Base-by-base conservation (phyloP, 1,140 invertebrate species). In the Platyscapa corneri region DNA sequence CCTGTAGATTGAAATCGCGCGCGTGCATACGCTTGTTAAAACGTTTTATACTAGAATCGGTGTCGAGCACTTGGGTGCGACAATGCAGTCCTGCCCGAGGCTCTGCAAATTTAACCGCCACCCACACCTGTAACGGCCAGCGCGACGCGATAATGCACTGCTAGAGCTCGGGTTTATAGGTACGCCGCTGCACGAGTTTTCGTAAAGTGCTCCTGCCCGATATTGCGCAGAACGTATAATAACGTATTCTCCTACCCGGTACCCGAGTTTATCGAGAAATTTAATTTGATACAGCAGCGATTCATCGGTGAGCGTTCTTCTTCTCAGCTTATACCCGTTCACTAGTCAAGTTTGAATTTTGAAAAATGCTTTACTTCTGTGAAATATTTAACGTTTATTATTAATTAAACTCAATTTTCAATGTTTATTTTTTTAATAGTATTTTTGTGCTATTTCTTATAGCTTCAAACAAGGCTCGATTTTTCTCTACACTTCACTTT, bases 1-100 rank as follows among this genome's bases (percentile, higher is more conserved):
- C 20, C 53, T 32, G 3, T 34, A 78, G 53, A 78, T 78, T 23
- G 49, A 78, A 77, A 78, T 78, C 53, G 23, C 72, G 37, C n/a
- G n/a, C 0, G 27, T 27, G n/a, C 0, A 6, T 42, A 6, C 10
- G 32, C 67, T 72, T 72, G 18, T 72, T 74, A 42, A 74, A 74
- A 6, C 34, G 53, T 39, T 74, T 74, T 42, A 27, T 39, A 14
- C 37, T 42, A 10, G 20, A 74, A 42, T 42, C 27, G 37, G 30
- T 27, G 1, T 18, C 30, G 70, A 23, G 18, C 18, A 39, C 14
- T 72, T 72, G 30, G 12, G 34, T 6, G 3, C 20, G 37, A 42
- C 70, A 42, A 74, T n/a, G 18, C 70, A 6, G 34, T 20, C 34
- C 14, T 23, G 16, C 18, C 16, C 27, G 23, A 37, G 34, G 20